phyloP scores from a whole-genome alignment of 2,888 invertebrate species.

The Eupithecia subfuscata region DNA sequence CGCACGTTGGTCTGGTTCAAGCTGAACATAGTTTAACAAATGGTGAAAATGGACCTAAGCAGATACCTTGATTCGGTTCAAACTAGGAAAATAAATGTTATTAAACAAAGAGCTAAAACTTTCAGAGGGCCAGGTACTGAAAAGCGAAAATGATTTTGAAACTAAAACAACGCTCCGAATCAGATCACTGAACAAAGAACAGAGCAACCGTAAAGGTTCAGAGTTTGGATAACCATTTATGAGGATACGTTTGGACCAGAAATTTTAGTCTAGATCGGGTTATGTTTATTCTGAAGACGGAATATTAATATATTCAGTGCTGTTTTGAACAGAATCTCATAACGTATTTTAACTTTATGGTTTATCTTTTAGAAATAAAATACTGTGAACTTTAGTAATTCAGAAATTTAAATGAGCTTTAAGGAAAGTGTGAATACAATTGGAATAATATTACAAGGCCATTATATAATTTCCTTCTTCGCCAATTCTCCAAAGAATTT shows the following conservation, averaged over 20 bases:
- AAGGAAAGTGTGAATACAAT: background rate
- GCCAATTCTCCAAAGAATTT: background rate
- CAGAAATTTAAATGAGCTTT: background rate
- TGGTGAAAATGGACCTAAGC: background rate
- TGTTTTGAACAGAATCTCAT: background rate
- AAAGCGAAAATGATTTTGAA: background rate
- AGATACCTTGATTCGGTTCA: background rate
- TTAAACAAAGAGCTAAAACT: background rate
- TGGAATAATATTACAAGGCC: background rate
- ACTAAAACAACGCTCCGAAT: background rate
- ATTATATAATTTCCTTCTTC: background rate
- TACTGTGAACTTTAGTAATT: background rate
- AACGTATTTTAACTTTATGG: background rate
- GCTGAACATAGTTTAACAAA: background rate
- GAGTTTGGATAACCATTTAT: constrained; percentile 42
- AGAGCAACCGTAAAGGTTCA: constrained; percentile 25
- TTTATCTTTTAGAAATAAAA: background rate
- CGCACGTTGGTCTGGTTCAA: background rate
- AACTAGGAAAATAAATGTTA: background rate
- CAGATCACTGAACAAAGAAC: constrained; percentile 11
- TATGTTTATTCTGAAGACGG: constrained; percentile 8
- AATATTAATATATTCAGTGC: background rate
- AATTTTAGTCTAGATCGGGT: constrained; percentile 16
- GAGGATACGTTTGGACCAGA: constrained; percentile 29
- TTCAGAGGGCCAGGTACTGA: too few relatives aligned